Evolutionary conservation across 2,797 vertebrate genomes (phyloP).

Genomic region (Dendrocincla tyrannina): DNA sequence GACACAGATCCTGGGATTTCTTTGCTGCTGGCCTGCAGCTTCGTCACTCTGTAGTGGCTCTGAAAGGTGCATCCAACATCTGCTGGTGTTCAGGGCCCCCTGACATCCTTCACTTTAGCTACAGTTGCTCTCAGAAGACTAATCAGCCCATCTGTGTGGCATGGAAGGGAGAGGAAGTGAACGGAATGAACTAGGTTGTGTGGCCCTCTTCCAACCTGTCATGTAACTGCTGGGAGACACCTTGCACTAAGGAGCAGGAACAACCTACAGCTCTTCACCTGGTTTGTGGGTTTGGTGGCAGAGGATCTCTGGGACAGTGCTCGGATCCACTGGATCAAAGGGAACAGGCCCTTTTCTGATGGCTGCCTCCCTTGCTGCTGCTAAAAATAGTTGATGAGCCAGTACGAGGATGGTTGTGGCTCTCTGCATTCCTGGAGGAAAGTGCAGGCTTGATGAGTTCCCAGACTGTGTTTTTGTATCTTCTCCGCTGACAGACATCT

Average conservation of each 20-base stretch:
- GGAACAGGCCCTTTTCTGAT: background rate
- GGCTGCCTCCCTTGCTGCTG: background rate
- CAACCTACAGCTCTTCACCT: background rate
- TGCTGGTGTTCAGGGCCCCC: background rate
- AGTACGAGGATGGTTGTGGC: background rate
- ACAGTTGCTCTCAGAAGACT: slow-evolving; percentile 39
- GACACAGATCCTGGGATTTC: background rate
- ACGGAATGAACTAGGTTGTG: slow-evolving; percentile 12
- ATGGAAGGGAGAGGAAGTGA: slow-evolving; percentile 21
- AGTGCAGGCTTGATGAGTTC: background rate
- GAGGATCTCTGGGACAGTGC: background rate
- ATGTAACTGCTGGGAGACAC: background rate
- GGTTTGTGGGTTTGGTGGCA: background rate
- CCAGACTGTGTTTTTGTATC: background rate
- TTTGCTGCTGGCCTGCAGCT: background rate
- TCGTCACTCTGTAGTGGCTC: background rate
- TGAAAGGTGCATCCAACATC: accelerated
- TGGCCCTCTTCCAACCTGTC: slow-evolving; percentile 8
- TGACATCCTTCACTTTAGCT: slow-evolving; percentile 13
- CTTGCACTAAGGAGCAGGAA: background rate
- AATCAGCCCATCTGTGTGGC: background rate
- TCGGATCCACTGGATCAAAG: background rate
- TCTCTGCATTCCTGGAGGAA: background rate
- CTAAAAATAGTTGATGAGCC: slow-evolving; percentile 39
- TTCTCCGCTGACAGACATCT: background rate